Evolutionary conservation across 1,140 invertebrate genomes (phyloP).

Genomic region (Solenopsis fugax): DNA sequence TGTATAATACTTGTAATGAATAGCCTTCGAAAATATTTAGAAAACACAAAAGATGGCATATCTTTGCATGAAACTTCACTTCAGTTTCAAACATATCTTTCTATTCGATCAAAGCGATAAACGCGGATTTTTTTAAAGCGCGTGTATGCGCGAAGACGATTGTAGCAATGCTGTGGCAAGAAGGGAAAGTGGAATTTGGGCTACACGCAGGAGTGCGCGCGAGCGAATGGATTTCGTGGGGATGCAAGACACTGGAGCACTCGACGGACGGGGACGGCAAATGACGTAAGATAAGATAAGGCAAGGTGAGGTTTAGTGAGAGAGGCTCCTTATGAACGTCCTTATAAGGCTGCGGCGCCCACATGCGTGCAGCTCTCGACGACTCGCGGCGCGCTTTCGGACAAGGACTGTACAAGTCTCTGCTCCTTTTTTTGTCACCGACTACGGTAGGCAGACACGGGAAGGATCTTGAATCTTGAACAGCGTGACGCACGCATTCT

Average conservation of each 20-base stretch:
- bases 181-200: constrained; percentile 55
- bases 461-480: constrained; percentile 29
- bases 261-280: constrained; percentile 48
- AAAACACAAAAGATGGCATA: background rate
- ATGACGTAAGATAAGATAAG: constrained; percentile 74
- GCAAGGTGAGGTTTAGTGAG: constrained; percentile 71
- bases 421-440: constrained; percentile 22
- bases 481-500: background rate
- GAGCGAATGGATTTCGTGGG: constrained; percentile 37
- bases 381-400: constrained; percentile 71
- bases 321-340: constrained; percentile 69
- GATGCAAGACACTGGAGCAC: constrained; percentile 42
- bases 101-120: background rate
- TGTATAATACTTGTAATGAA: background rate
- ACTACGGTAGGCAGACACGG: background rate
- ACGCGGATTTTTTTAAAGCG: background rate
- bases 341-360: constrained; percentile 79
- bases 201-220: constrained; percentile 23
- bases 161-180: constrained; percentile 34
- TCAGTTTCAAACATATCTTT: background rate
- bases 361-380: constrained; percentile 67
- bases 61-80: background rate
- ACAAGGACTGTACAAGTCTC: constrained; percentile 70
- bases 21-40: background rate
- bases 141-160: background rate